phyloP scores from a whole-genome alignment of 2,888 invertebrate species.

The Drosophila flavopinicola region DNA sequence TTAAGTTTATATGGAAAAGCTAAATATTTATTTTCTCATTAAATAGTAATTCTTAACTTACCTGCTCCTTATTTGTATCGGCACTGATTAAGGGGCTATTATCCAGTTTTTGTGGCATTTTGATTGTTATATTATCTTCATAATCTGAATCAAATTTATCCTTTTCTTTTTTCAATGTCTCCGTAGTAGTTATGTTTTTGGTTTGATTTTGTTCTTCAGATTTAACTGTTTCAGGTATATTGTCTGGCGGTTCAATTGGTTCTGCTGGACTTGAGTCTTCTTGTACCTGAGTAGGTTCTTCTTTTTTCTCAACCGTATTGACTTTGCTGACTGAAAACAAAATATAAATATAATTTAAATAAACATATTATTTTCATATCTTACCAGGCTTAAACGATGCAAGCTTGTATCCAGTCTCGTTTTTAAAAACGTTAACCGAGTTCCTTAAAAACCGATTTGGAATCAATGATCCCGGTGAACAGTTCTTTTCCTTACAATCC shows the following conservation, averaged over 20 bases:
- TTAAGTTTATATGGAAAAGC: background rate
- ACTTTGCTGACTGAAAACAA: constrained; percentile 26
- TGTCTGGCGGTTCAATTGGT: constrained; percentile 3
- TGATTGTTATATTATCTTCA: constrained; percentile 87
- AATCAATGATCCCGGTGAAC: constrained; percentile 95
- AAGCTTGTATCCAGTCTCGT: constrained; percentile 93
- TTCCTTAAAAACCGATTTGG: constrained; percentile 96
- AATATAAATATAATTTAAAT: background rate
- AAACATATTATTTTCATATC: background rate
- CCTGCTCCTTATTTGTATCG: constrained; percentile 38
- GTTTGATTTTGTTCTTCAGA: constrained; percentile 2
- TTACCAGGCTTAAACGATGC: constrained; percentile 64
- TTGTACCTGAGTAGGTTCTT: constrained; percentile 1
- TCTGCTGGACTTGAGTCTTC: constrained; percentile 20
- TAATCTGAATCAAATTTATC: constrained; percentile 85
- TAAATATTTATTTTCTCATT: background rate
- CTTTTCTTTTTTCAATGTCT: constrained; percentile 54
- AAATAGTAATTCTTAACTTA: constrained; percentile 14
- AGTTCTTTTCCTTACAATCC: constrained; percentile 95
- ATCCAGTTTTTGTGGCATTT: constrained; percentile 84
- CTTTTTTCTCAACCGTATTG: constrained; percentile 33
- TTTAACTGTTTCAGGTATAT: constrained; percentile 2
- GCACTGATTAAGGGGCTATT: constrained; percentile 23
- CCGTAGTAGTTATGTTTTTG: constrained; percentile 10
- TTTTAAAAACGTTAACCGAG: constrained; percentile 94